Evolutionary conservation across 2,797 vertebrate species (phyloP).

Genomic region (Lithobates sylvaticus): DNA sequence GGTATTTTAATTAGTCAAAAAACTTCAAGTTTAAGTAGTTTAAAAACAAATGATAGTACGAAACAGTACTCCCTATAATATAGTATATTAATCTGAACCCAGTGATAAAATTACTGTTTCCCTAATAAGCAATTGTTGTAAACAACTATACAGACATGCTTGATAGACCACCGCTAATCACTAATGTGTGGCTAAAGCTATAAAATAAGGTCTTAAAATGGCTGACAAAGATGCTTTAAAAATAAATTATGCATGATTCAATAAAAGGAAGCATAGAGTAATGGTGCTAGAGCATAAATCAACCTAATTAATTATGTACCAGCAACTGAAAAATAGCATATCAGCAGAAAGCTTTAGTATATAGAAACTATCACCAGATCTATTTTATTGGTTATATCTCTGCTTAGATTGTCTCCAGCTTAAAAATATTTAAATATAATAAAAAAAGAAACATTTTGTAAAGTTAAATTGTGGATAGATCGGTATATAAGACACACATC

Average conservation of each 20-base stretch:
- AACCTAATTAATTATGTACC: slow-evolving; percentile 13
- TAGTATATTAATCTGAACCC: background rate
- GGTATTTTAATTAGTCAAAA: too few species aligned
- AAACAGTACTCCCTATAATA: background rate
- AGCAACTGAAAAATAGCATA: background rate
- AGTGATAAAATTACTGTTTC: background rate
- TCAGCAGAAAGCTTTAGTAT: background rate
- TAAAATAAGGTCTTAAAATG: slow-evolving; percentile 2
- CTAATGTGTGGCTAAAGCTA: slow-evolving; percentile 2
- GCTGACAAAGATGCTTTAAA: slow-evolving; percentile 6
- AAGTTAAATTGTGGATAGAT: too few species aligned
- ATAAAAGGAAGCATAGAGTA: background rate
- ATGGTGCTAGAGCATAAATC: background rate
- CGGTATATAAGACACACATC: background rate
- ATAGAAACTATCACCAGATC: background rate
- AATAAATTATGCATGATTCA: slow-evolving; percentile 22
- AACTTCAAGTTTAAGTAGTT: too few species aligned
- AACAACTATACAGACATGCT: background rate
- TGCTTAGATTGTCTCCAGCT: background rate
- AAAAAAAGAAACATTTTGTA: background rate
- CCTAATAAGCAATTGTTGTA: background rate
- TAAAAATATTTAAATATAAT: too few species aligned
- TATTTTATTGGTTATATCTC: background rate
- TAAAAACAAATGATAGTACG: too few species aligned
- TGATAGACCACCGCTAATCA: background rate